phyloP scores from a whole-genome alignment of 2,113 vertebrate genomes.

The Campylomormyrus numenius region DNA sequence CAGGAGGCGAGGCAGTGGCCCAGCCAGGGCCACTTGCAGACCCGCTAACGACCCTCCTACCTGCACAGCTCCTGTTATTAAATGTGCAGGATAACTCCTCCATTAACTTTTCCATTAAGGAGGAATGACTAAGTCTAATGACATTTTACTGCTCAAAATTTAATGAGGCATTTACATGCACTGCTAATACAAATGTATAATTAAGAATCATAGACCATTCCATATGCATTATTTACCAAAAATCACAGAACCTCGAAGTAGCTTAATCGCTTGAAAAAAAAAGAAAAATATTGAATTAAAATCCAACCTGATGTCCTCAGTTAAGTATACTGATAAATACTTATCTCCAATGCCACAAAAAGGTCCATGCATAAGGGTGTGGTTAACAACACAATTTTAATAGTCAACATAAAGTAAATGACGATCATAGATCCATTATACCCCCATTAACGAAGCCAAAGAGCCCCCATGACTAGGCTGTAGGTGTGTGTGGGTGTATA shows the following conservation, averaged over 20 bases:
- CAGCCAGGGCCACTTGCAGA: too few species aligned
- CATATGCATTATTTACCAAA: neutral
- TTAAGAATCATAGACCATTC: neutral
- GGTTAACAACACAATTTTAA: neutral
- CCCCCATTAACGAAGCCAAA: neutral
- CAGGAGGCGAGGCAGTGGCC: neutral
- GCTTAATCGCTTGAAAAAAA: neutral
- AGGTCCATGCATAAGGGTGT: neutral
- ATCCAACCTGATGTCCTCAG: neutral
- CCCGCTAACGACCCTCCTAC: neutral
- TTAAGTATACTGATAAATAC: neutral
- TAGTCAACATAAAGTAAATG: neutral
- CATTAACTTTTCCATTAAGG: neutral
- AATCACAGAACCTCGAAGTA: neutral
- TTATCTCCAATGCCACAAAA: neutral
- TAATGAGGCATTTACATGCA: conserved; percentile 9
- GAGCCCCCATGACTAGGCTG: neutral
- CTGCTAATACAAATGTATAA: neutral
- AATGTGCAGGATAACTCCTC: neutral
- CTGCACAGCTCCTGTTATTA: neutral
- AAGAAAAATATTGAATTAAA: neutral
- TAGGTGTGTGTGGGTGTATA: neutral
- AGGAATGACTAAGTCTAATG: neutral
- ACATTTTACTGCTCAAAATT: neutral
- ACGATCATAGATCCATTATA: neutral